Percentiles rank a stretch among this genome's conserved stretches.
These are phyloP conservation scores for Heteromurus nitidus DNA, from an alignment of 2,888 invertebrate species.

Conservation along the genomic window DNA sequence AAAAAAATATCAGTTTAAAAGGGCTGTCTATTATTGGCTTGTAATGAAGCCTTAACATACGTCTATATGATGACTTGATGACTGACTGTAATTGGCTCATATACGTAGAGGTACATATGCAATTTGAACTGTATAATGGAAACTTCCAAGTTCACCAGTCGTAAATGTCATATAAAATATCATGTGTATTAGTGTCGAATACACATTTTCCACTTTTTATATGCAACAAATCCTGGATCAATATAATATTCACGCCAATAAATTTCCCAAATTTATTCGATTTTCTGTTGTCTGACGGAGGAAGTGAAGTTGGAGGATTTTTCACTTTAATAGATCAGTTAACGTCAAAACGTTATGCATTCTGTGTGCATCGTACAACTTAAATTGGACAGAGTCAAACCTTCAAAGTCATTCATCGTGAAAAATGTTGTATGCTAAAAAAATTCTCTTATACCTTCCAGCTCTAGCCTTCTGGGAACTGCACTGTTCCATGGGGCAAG, in stretches of 20 bases:
- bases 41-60: too few relatives aligned
- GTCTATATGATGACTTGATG: too few relatives aligned
- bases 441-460: not conserved
- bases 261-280: not conserved
- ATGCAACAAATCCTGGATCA: too few relatives aligned
- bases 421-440: constrained; percentile 27
- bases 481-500: not conserved
- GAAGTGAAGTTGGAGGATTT: constrained; percentile 45
- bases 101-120: too few relatives aligned
- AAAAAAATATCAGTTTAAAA: too few relatives aligned
- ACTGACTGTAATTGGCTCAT: too few relatives aligned
- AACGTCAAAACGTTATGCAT: constrained; percentile 31
- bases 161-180: too few relatives aligned
- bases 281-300: constrained; percentile 44
- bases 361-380: constrained; percentile 29
- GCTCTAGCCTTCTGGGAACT: constrained; percentile 4
- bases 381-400: constrained; percentile 26
- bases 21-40: too few relatives aligned
- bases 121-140: too few relatives aligned
- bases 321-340: constrained; percentile 50
- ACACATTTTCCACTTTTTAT: too few relatives aligned
- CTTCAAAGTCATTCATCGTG: constrained; percentile 10
- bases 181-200: too few relatives aligned
- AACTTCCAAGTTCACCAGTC: too few relatives aligned
- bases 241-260: not conserved